Evolutionary conservation across 2,888 invertebrate genomes (phyloP).

Genomic region (Campoplex nolae): DNA sequence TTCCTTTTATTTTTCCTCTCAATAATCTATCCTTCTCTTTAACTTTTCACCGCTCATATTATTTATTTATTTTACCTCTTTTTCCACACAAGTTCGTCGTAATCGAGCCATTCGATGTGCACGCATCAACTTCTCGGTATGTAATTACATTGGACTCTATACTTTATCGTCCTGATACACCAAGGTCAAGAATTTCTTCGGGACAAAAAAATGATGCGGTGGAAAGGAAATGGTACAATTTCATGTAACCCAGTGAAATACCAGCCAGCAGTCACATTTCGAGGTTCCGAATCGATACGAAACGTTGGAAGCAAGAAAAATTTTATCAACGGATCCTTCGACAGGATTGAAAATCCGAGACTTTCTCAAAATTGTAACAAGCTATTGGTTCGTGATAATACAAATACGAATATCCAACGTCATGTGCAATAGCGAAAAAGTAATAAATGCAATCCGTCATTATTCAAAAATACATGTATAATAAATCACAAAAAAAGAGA

Average conservation of each 20-base stretch:
- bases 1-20: slow-evolving; percentile 11
- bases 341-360: no score
- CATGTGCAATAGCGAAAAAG: neutral
- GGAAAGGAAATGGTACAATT: no score
- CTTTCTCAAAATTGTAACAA: no score
- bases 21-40: slow-evolving; percentile 4
- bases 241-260: no score
- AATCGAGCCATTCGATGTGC: neutral
- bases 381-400: neutral
- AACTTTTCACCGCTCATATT: slow-evolving; percentile 10
- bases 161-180: neutral
- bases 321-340: no score
- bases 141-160: neutral
- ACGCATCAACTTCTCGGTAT: neutral
- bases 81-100: slow-evolving; percentile 27
- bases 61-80: slow-evolving; percentile 13
- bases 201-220: no score
- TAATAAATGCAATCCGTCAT: slow-evolving; percentile 41
- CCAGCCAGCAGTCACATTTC: no score
- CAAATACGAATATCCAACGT: neutral
- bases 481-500: slow-evolving; percentile 48
- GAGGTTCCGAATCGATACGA: no score
- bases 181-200: no score
- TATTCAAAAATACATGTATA: slow-evolving; percentile 27
- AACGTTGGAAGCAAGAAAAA: no score